Percentiles rank a stretch among this genome's conserved stretches.
phyloP scores from a whole-genome alignment of 2,113 vertebrate genomes.

The Puffinus mauretanicus region DNA sequence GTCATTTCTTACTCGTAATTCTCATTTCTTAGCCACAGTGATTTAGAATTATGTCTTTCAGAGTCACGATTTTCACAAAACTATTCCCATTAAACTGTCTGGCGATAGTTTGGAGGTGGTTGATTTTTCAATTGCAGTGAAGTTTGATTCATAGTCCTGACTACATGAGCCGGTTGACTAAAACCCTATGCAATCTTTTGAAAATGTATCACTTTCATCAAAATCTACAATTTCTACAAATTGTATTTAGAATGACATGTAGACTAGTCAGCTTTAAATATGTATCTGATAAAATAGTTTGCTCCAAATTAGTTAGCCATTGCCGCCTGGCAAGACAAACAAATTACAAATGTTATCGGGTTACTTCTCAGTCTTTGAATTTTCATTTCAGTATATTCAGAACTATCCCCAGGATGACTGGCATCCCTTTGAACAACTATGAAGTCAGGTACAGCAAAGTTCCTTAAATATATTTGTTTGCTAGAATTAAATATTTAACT shows the following conservation, averaged over 20 bases:
- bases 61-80: background rate
- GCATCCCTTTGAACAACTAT: background rate
- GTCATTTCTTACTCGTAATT: background rate
- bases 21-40: background rate
- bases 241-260: background rate
- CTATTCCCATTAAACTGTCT: background rate
- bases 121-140: constrained; percentile 8
- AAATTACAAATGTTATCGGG: background rate
- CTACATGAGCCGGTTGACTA: background rate
- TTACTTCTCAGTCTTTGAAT: background rate
- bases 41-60: background rate
- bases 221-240: background rate
- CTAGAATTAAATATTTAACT: constrained; percentile 3
- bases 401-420: background rate
- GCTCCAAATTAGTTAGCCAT: background rate
- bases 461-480: background rate
- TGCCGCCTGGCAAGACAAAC: background rate
- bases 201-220: background rate
- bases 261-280: background rate
- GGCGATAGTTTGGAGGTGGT: background rate
- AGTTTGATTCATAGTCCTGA: background rate
- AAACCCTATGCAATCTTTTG: background rate
- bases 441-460: background rate
- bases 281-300: background rate
- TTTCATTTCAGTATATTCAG: background rate